These are phyloP conservation scores for Branchellion lobata DNA, from an alignment of 2,888 invertebrate genomes.

Conservation along the genomic window DNA sequence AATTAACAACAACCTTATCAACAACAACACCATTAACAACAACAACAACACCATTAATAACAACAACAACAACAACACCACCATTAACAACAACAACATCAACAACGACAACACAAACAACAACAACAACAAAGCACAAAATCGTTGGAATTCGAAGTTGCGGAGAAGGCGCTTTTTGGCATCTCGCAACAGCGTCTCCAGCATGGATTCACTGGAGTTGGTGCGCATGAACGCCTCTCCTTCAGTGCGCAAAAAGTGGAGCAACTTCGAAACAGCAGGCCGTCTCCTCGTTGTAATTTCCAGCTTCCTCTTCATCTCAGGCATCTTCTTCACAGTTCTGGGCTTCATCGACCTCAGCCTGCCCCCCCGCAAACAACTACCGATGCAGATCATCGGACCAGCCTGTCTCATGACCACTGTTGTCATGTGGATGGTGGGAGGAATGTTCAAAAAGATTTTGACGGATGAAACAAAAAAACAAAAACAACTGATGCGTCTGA, in stretches of 20 bases:
- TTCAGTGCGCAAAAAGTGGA: constrained; percentile 51
- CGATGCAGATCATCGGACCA: constrained; percentile 52
- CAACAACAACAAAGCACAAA: not conserved
- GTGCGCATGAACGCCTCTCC: constrained; percentile 44
- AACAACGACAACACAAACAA: not conserved
- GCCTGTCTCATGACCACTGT: constrained; percentile 52
- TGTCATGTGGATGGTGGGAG: constrained; percentile 52
- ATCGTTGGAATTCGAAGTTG: not conserved
- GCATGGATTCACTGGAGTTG: constrained; percentile 44
- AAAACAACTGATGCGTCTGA: constrained; percentile 51
- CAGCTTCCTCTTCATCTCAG: constrained; percentile 51
- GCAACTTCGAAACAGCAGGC: constrained; percentile 52
- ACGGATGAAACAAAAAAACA: constrained; percentile 51
- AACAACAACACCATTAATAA: not conserved
- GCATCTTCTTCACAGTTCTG: constrained; percentile 51
- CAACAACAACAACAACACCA: not conserved
- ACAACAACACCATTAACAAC: not conserved
- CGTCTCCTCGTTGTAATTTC: constrained; percentile 52
- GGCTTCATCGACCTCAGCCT: constrained; percentile 52
- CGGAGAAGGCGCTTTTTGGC: constrained; percentile 20
- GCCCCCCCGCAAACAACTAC: constrained; percentile 46
- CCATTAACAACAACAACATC: not conserved
- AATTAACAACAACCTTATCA: not conserved
- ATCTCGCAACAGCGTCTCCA: constrained; percentile 43
- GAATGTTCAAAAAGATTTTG: constrained; percentile 51